Evolutionary conservation across 2,888 invertebrate species (phyloP), one percentile per base, ranked within the genome.

Genomic region (Nymphalis urticae): DNA sequence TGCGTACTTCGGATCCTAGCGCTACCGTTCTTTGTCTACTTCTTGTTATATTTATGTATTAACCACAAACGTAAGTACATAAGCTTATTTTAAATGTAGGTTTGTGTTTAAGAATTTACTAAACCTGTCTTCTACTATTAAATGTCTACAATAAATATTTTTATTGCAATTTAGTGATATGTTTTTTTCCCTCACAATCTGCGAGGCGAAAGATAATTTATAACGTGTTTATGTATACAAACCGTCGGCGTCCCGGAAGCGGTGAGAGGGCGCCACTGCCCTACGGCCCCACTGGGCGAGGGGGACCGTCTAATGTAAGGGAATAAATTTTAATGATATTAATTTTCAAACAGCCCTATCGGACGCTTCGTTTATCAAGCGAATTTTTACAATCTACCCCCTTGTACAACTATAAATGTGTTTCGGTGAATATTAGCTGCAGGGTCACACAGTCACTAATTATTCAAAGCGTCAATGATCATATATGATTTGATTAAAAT

Each of bases 171-270:
- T 53, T 67, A 47, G 51, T 51, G 24, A 48, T 62, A 66, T 84
- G 42, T 82, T 81, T 83, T 81, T 83, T 83, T 80, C 77, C 75
- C 56, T 58, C 78, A 79, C 81, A 83, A 85, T 86, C 80, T 85
- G 82, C 79, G 79, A 80, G 72, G 73, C 73, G 77, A 74, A 81
- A 81, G 80, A 84, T 85, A 82, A 84, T 86, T 85, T 86, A 80
- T 82, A 86, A 85, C 77, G 81, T 85, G 85, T 85, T 84, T 83
- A 76, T 68, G 82, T 79, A 77, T 79, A 79, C 78, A 74, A 75
- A 73, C 76, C 75, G 73, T 73, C 79, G 76, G 70, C 72, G 72
- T 74, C 72, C 73, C 76, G 81, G 81, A 80, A 80, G 75, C 73
- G 76, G 75, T 66, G 73, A 71, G 74, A 73, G 73, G 75, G 73